Base-by-base conservation (phyloP, 2,797 vertebrate genomes). In the Oceanodroma leucorhoa region DNA sequence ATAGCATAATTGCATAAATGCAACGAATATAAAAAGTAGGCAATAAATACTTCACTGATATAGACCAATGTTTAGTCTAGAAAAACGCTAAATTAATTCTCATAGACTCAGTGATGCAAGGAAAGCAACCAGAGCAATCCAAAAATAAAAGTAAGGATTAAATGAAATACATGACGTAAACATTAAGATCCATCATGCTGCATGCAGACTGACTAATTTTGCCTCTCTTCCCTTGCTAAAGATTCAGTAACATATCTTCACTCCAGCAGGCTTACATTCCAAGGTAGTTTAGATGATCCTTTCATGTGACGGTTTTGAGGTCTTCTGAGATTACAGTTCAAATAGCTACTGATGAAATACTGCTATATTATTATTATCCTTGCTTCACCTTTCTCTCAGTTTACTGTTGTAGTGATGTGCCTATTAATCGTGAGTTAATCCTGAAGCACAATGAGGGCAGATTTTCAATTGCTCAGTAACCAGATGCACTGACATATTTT, bases 381-480 rank as follows among this genome's bases (percentile, higher is more conserved):
- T 89, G 40, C 58, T 87, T 96, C 81, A 82, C 77, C 55, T 94
- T 93, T 60, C 53, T 58, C 70, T 82, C 23, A 66, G n/a, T 78
- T 87, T 88, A 79, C 41, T 83, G 23, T 67, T 50, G 29, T 43
- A 54, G 64, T 3, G 7, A 94, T 83, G 55, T 62, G 73, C 61
- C 38, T 84, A 84, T 79, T 93, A 94, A 94, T 93, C 73, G 72
- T 43, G 45, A 83, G 24, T 90, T 92, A 89, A 94, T 95, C 80
- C 77, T 53, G 51, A 90, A 89, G 71, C 62, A 91, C 50, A 88
- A 60, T 45, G 32, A 86, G 45, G 55, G 82, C 73, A 91, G 66
- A 86, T 94, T 93, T 95, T 95, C 91, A 91, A 73, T 81, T 84
- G 32, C 90, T 93, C 32, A 40, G 80, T 90, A 84, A 92, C 73